Base-by-base conservation (phyloP, 1,140 invertebrate species). In the Samia ricini region DNA sequence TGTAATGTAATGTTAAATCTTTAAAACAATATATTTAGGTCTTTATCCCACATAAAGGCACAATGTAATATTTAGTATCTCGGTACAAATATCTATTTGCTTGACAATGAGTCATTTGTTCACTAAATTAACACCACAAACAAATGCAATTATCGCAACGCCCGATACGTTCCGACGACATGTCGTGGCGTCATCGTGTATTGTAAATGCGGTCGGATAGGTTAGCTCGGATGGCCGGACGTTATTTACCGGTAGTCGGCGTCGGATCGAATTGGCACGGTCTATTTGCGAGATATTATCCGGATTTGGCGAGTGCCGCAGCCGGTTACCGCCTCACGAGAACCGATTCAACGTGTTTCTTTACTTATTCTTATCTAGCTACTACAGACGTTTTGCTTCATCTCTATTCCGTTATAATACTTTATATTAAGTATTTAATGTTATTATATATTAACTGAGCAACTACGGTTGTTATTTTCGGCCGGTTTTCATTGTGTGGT, bases 191-290 rank as follows among this genome's bases (percentile, higher is more conserved):
- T 18, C 22, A 18, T 56, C 55, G 55, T 29, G 7, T 3, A 4
- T 24, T 56, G 23, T 56, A 56, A 56, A 29, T 10, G 22, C 24
- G 4, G 3, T 2, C 49, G 19, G 49, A 51, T 21, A 51, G 49
- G 4, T 51, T 26, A 24, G 19, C 55, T 5, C 55, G 55, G 12
- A 26, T 56, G 18, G 55, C 55, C 23, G 55, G 55, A 56, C 26
- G 55, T 56, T 56, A 56, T 56, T 56, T 56, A 56, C 55, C 55
- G 55, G 55, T 18, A 18, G 21, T 21, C 49, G 55, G 23, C 26
- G 55, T 12, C 55, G 22, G 55, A 56, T 56, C 50, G 50, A 22
- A 56, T 56, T 19, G 23, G 22, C 22, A 12, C 24, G 23, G 55
- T 26, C 24, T 29, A 29, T 29, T 56, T 56, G 23, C 23, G n/a